phyloP scores from a whole-genome alignment of 2,113 vertebrate genomes.

The Numenius arquata region DNA sequence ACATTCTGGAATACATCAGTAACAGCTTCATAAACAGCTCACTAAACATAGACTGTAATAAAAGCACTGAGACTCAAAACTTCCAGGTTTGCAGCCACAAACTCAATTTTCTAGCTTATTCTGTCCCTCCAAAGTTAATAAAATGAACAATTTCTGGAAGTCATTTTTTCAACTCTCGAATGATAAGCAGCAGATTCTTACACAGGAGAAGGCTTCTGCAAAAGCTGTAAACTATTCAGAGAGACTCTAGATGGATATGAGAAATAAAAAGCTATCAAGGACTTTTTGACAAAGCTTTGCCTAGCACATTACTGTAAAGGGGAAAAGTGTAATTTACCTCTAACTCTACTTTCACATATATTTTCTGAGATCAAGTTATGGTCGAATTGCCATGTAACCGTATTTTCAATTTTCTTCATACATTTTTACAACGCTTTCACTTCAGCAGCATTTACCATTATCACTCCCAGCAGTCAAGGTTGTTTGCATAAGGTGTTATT shows the following conservation, averaged over 20 bases:
- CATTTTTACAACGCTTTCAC: not conserved
- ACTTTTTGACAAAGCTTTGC: slow-evolving; percentile 14
- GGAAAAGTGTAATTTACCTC: not conserved
- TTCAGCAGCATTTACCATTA: slow-evolving; percentile 8
- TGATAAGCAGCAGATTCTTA: not conserved
- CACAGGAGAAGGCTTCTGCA: not conserved
- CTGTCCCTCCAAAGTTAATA: not conserved
- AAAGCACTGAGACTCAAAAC: not conserved
- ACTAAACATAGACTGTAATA: not conserved
- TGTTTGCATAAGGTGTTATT: slow-evolving; percentile 7
- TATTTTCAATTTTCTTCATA: slow-evolving; percentile 11
- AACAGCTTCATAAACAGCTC: not conserved
- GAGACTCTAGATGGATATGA: not conserved
- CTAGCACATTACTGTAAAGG: not conserved
- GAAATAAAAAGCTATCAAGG: not conserved
- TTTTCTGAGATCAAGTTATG: slow-evolving; percentile 4
- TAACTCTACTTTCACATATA: not conserved
- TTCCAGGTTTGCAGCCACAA: not conserved
- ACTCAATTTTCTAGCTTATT: slow-evolving; percentile 1
- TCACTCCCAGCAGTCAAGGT: not conserved
- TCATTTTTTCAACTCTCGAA: not conserved
- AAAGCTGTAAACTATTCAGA: not conserved
- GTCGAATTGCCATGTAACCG: not conserved
- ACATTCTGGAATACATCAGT: not conserved
- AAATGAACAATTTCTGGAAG: not conserved